Evolutionary conservation across 2,113 vertebrate genomes (phyloP).

Genomic region (Shinisaurus crocodilurus): DNA sequence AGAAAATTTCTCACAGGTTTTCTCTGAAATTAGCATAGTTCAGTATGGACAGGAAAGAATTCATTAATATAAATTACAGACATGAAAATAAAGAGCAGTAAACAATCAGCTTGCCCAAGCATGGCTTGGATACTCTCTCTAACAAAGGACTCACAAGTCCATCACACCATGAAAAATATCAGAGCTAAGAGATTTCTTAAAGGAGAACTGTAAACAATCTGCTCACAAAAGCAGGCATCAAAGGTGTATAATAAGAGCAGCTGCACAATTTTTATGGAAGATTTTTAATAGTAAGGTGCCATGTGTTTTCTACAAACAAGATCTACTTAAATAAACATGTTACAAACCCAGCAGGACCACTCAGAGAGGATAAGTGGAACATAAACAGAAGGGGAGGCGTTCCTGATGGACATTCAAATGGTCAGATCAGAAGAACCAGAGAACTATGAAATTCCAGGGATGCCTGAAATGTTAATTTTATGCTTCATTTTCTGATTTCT

Average conservation of each 20-base stretch:
- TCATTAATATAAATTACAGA: constrained; percentile 57
- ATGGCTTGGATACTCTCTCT: constrained; percentile 9
- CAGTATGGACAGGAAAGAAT: constrained; percentile 30
- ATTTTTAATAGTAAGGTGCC: constrained; percentile 60
- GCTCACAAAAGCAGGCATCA: constrained; percentile 42
- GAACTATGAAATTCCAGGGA: neutral
- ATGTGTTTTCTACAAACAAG: constrained; percentile 53
- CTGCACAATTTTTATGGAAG: constrained; percentile 56
- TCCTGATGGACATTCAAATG: constrained; percentile 65
- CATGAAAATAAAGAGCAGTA: constrained; percentile 59
- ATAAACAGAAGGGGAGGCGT: constrained; percentile 52
- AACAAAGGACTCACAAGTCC: constrained; percentile 44
- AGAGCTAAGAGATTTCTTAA: constrained; percentile 47
- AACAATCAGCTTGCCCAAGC: constrained; percentile 64
- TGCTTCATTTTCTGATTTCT: constrained; percentile 22
- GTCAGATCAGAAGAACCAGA: constrained; percentile 7
- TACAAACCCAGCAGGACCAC: constrained; percentile 30
- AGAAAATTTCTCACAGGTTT: neutral
- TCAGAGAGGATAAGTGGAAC: constrained; percentile 37
- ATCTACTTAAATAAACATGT: constrained; percentile 56
- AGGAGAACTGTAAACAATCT: constrained; percentile 53
- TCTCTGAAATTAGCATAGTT: constrained; percentile 42
- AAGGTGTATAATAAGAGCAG: constrained; percentile 65
- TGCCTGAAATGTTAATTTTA: constrained; percentile 23
- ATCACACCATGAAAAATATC: constrained; percentile 41